Conservation (phyloP, 2,797 vertebrate genomes). For the Anolis apletophallus region DNA sequence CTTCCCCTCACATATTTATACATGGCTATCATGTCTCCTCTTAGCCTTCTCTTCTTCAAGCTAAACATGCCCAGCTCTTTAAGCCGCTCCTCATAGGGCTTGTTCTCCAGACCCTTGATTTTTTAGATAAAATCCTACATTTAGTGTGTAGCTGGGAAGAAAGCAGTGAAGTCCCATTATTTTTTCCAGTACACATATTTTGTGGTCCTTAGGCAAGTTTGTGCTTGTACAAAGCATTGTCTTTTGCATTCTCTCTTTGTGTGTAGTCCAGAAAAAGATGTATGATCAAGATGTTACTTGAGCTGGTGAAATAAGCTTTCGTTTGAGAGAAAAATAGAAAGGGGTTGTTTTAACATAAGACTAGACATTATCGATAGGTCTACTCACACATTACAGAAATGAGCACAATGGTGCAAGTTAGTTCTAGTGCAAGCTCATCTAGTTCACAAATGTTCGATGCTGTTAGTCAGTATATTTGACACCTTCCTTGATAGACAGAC, state of each 20-base stretch:
- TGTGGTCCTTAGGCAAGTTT: background rate
- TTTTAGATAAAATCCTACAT: background rate
- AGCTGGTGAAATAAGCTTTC: background rate
- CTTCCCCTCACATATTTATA: too few relatives aligned
- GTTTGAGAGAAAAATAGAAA: conserved; percentile 2
- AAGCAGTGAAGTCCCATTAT: background rate
- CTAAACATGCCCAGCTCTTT: too few relatives aligned
- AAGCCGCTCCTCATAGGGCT: too few relatives aligned
- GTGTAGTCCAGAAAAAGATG: background rate
- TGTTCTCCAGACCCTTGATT: too few relatives aligned
- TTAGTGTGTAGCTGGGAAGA: background rate
- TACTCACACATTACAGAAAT: conserved; percentile 13
- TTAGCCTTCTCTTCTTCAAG: too few relatives aligned
- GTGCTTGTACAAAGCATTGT: background rate
- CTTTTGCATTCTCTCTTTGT: background rate
- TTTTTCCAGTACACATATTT: background rate
- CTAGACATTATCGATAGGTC: conserved; percentile 19
- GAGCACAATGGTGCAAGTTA: background rate
- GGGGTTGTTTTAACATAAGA: conserved; percentile 1
- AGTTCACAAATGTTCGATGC: conserved; percentile 25
- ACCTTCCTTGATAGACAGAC: conserved; percentile 39
- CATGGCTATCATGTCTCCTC: too few relatives aligned
- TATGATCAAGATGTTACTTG: background rate
- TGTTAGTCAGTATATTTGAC: conserved; percentile 32
- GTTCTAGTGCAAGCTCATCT: conserved; percentile 14